Conservation (phyloP, 2,113 vertebrate species). For the Smithornis capensis region DNA sequence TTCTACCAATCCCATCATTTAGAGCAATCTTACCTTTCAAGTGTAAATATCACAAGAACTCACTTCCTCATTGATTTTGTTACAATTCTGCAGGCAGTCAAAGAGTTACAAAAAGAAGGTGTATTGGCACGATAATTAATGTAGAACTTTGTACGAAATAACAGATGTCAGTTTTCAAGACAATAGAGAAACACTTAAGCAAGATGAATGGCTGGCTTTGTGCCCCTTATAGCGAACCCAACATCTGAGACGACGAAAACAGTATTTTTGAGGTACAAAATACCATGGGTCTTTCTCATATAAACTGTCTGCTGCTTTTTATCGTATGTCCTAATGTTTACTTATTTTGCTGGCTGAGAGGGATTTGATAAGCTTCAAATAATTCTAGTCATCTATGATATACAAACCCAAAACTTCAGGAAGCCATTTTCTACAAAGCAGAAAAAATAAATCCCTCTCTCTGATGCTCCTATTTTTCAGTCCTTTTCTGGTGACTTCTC, state of each 20-base stretch:
- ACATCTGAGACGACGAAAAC: not conserved
- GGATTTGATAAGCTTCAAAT: conserved; percentile 39
- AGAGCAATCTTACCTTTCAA: not conserved
- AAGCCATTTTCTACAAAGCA: conserved; percentile 22
- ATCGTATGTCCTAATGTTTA: not conserved
- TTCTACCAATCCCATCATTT: not conserved
- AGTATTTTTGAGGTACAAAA: not conserved
- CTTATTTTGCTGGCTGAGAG: not conserved
- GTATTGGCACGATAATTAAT: not conserved
- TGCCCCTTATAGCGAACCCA: not conserved
- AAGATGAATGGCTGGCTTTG: not conserved
- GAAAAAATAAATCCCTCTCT: not conserved
- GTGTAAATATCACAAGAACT: not conserved
- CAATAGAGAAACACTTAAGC: not conserved
- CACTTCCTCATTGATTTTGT: not conserved
- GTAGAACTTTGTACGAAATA: not conserved
- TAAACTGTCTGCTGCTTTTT: not conserved
- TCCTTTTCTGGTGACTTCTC: not conserved
- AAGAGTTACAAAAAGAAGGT: not conserved
- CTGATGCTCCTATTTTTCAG: not conserved
- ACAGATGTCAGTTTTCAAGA: not conserved
- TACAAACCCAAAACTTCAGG: conserved; percentile 18
- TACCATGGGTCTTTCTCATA: not conserved
- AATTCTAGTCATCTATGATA: conserved; percentile 13
- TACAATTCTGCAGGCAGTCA: not conserved